These are phyloP conservation scores for Drosophila macrospina DNA, from an alignment of 2,888 invertebrate genomes.

Conservation along the genomic window DNA sequence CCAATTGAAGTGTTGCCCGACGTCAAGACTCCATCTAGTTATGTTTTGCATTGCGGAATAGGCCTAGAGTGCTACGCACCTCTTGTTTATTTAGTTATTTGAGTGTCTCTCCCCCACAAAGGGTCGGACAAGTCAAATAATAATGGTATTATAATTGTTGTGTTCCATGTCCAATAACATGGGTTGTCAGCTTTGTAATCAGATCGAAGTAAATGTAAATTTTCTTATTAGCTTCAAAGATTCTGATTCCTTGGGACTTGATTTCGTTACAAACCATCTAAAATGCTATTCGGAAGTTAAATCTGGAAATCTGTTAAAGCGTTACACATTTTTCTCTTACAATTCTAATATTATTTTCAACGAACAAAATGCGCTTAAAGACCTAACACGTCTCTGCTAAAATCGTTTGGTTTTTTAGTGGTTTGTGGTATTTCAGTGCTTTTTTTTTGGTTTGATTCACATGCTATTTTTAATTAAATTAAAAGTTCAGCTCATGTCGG, in stretches of 20 bases:
- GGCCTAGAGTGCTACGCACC: background rate
- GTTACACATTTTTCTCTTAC: too few relatives aligned
- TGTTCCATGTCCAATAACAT: conserved; percentile 10
- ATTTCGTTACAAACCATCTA: too few relatives aligned
- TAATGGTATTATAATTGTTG: conserved; percentile 61
- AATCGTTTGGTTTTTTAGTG: background rate
- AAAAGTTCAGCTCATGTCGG: conserved; percentile 50
- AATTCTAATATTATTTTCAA: background rate
- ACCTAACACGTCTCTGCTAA: conserved; percentile 1
- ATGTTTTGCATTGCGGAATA: conserved; percentile 24
- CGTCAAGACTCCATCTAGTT: conserved; percentile 36
- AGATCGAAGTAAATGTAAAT: too few relatives aligned
- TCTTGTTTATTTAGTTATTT: conserved; percentile 35
- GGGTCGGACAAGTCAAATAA: conserved; percentile 18
- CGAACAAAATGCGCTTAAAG: conserved; percentile 1
- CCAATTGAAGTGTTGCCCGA: conserved; percentile 26
- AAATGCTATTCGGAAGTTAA: too few relatives aligned
- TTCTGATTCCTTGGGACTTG: too few relatives aligned
- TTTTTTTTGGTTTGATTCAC: conserved; percentile 14
- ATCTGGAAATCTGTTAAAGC: too few relatives aligned
- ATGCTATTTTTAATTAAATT: conserved; percentile 69
- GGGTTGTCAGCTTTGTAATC: background rate
- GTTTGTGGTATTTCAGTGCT: background rate
- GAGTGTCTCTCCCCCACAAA: background rate
- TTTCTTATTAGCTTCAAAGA: too few relatives aligned